Evolutionary conservation across 2,888 invertebrate species (phyloP), one percentile per base, ranked within the genome.

Genomic region (Ectobius pallidus): DNA sequence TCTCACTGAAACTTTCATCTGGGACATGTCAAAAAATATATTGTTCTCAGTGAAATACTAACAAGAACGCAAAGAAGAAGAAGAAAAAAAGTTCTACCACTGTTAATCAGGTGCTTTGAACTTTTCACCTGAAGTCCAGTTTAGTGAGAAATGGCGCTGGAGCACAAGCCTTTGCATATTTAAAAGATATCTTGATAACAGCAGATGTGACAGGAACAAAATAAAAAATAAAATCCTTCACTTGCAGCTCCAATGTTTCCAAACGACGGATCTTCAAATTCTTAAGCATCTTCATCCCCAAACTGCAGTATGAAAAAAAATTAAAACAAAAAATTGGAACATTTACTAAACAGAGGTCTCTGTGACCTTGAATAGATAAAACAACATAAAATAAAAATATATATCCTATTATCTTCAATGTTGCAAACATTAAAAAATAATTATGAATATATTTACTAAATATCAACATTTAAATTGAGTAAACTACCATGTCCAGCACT

Each of bases 251-350:
- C 65, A 63, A 63, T 39, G 63, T 63, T 63, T 32, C 42, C 63
- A 63, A 39, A 65, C 44, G 65, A 44, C n/a, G 65, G 25, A 46
- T 65, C 65, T 65, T 65, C 65, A 27, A 65, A 65, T 16, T 46
- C 44, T 34, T 62, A 44, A 9, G 44, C 65, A 34, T 49, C 69
- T 69, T 69, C 69, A 39, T 46, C 49, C 68, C 52, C 52, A 27
- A 52, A 68, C 68, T 69, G 69, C 55, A 55, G 69, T 69, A 69
- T 69, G 25, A 69, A 69, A 69, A 68, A 65, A 68, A 63, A 63
- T 14, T 30, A 6, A 63, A 63, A 69, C 52, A 22, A 69, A 69
- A 69, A 69, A 69, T 52, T 52, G 20, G 22, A 16, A 52, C n/a
- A 44, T 27, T n/a, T 30, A 58, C 14, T 18, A 52, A 14, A 25